Conservation (phyloP, 2,113 vertebrate genomes). For the Chaetura pelagica region DNA sequence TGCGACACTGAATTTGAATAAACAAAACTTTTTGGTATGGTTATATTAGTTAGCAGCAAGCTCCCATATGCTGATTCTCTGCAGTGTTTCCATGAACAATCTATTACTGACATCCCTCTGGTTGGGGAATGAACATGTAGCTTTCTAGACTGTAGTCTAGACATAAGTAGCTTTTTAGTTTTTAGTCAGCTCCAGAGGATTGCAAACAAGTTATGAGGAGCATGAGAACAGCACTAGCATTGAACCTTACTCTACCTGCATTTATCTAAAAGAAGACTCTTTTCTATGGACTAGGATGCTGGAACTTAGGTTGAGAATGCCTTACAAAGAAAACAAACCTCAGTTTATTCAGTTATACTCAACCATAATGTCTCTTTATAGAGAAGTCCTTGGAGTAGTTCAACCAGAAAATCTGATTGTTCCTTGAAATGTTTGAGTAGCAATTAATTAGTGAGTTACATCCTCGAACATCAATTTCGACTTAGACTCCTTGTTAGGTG, state of each 20-base stretch:
- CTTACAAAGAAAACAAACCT: not conserved
- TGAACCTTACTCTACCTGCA: not conserved
- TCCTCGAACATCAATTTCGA: not conserved
- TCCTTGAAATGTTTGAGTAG: not conserved
- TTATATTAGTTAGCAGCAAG: not conserved
- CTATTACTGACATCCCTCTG: not conserved
- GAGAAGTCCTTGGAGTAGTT: not conserved
- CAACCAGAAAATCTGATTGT: not conserved
- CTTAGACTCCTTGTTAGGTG: not conserved
- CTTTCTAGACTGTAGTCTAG: not conserved
- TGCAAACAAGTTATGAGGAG: not conserved
- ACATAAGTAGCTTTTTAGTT: too few species aligned
- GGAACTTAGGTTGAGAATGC: not conserved
- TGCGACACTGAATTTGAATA: not conserved
- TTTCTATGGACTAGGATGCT: not conserved
- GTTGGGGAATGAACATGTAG: not conserved
- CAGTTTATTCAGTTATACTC: not conserved
- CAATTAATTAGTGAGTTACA: not conserved
- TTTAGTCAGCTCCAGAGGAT: not conserved
- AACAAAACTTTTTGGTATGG: not conserved
- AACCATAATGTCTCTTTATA: not conserved
- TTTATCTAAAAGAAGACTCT: not conserved
- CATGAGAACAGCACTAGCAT: not conserved
- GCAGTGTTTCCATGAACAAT: not conserved
- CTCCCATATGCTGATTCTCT: not conserved